Conservation (phyloP, 2,888 invertebrate species). For the Ernsta delagoae region DNA sequence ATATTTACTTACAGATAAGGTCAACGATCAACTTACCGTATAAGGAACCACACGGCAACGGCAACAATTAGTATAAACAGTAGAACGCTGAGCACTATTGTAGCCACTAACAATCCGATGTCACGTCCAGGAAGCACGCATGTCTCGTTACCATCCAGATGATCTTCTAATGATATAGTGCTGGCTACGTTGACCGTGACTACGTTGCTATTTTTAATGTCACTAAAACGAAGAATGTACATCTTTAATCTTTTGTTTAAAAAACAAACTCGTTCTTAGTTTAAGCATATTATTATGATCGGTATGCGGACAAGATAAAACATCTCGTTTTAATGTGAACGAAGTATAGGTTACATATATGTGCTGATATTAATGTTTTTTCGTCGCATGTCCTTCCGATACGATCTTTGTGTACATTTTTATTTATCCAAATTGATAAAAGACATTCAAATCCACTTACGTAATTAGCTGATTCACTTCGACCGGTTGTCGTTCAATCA, state of each 20-base stretch:
- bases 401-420: constrained; percentile 3
- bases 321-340: constrained; percentile 2
- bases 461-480: constrained; percentile 56
- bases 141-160: constrained; percentile 64
- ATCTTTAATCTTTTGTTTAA: not conserved
- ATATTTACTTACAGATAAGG: constrained; percentile 41
- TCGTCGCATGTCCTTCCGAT: constrained; percentile 4
- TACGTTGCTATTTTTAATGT: constrained; percentile 59
- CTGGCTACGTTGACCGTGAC: constrained; percentile 57
- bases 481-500: constrained; percentile 63
- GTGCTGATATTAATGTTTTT: not conserved
- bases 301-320: constrained; percentile 6
- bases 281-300: constrained; percentile 6
- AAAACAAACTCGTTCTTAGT: not conserved
- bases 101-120: constrained; percentile 68
- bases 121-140: constrained; percentile 59
- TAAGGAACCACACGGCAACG: constrained; percentile 65
- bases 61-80: constrained; percentile 66
- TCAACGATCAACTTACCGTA: constrained; percentile 65
- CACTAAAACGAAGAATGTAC: constrained; percentile 51
- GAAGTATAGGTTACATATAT: not conserved
- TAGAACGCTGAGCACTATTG: constrained; percentile 69
- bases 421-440: constrained; percentile 18
- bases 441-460: constrained; percentile 51
- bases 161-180: constrained; percentile 69